Conservation (phyloP, 1,140 invertebrate species). For the Leucophenga varia region DNA sequence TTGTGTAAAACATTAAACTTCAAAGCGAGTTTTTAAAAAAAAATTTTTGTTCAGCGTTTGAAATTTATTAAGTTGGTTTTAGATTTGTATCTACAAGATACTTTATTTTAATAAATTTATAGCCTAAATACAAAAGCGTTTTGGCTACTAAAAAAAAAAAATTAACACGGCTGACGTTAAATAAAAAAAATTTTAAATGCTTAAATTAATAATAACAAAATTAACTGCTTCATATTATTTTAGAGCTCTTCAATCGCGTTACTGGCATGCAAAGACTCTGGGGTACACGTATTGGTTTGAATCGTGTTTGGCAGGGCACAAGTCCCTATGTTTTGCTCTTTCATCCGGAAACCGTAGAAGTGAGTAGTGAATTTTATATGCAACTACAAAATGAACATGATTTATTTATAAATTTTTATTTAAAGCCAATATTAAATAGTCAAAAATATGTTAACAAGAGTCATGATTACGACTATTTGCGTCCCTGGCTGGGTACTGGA, state of each 20-base stretch:
- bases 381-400: no score
- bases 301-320: constrained; percentile 59
- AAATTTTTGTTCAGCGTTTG: no score
- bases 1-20: no score
- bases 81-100: no score
- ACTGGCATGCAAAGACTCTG: constrained; percentile 58
- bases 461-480: constrained; percentile 70
- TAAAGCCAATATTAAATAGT: constrained; percentile 68
- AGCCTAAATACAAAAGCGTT: no score
- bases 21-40: no score
- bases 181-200: no score
- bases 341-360: constrained; percentile 58
- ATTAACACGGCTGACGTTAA: no score
- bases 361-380: constrained; percentile 28
- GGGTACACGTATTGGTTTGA: constrained; percentile 58
- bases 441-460: constrained; percentile 74
- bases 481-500: constrained; percentile 77
- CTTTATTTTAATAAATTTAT: no score
- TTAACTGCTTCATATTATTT: constrained; percentile 6
- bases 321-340: constrained; percentile 58
- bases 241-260: constrained; percentile 59
- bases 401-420: constrained; percentile 2
- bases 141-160: no score
- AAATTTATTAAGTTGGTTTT: no score
- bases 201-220: no score